These are phyloP conservation scores for Enteromius thamalakanensis DNA, from an alignment of 2,797 vertebrate species.

Conservation along the genomic window DNA sequence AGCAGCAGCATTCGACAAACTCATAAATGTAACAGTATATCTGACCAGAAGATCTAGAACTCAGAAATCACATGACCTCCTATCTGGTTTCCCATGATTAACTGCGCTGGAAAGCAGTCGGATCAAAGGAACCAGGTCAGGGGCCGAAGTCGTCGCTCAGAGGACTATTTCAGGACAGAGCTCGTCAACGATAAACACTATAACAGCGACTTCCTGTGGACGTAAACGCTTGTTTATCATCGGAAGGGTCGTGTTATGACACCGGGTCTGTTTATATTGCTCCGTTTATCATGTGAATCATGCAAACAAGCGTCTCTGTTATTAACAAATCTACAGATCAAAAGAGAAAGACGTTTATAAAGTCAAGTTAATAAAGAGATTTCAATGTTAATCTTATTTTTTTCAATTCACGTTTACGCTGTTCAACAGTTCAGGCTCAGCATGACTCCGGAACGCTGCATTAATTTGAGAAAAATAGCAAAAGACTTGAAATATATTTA, in stretches of 20 bases:
- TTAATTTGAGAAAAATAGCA: not conserved
- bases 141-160: not conserved
- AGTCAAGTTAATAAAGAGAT: not conserved
- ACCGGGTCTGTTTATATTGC: not conserved
- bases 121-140: conserved; percentile 9
- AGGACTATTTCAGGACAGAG: conserved; percentile 21
- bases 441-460: not conserved
- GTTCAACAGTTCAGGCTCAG: not conserved
- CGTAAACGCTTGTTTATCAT: conserved; percentile 21
- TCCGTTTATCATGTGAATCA: not conserved
- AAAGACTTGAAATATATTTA: not conserved
- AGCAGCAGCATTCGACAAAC: not conserved
- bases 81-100: not conserved
- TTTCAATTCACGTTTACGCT: not conserved
- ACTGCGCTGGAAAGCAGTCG: not conserved
- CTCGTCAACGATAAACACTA: conserved; percentile 13
- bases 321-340: conserved; percentile 8
- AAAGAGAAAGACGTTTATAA: not conserved
- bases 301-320: not conserved
- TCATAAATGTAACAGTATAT: not conserved
- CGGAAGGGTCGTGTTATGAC: conserved; percentile 9
- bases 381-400: no score
- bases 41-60: not conserved
- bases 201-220: conserved; percentile 30
- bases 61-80: not conserved